Base-by-base conservation (phyloP, 1,140 invertebrate genomes). In the Drosophila busckii region DNA sequence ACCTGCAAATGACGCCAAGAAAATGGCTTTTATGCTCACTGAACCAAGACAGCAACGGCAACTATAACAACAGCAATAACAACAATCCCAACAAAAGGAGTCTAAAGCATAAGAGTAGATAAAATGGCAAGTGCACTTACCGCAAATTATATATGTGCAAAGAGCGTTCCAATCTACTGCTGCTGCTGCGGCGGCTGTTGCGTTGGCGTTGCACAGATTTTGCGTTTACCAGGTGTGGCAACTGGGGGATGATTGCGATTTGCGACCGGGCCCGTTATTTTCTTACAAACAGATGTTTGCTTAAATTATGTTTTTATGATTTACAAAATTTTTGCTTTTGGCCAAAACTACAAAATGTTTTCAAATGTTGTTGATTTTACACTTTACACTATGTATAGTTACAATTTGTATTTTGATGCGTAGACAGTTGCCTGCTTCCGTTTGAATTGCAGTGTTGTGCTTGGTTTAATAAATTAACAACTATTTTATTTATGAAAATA, bases 1-100 rank as follows among this genome's bases (percentile, higher is more conserved):
- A 56, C 41, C 61, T 50, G 75, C 46, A 49, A 42, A 69, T 80
- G 73, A 80, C 62, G 67, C 68, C 80, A 80, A 68, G 52, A 50
- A 45, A 48, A 32, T 62, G 44, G 32, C 42, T 66, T 70, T 71
- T 70, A 70, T 78, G 71, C 48, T 66, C 71, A 78, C 52, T 71
- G 69, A 68, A 64, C 63, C 75, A 62, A 44, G 68, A 29, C 50
- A 32, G 13, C 44, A 46, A 55, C 68, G 65, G 49, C 70, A 73
- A 75, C 16, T 61, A 48, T 29, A 63, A 48, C 48, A 71, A 58
- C 32, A 40, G 59, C 35, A 68, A 53, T 31, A 40, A 17, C 16
- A 48, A 26, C 53, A 4, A 35, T 3, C 25, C 38, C 53, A 75
- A 42, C 26, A 35, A 25, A 28, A 31, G 19, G n/a, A n/a, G n/a